phyloP scores from a whole-genome alignment of 2,113 vertebrate species.

The Coregonus clupeaformis region DNA sequence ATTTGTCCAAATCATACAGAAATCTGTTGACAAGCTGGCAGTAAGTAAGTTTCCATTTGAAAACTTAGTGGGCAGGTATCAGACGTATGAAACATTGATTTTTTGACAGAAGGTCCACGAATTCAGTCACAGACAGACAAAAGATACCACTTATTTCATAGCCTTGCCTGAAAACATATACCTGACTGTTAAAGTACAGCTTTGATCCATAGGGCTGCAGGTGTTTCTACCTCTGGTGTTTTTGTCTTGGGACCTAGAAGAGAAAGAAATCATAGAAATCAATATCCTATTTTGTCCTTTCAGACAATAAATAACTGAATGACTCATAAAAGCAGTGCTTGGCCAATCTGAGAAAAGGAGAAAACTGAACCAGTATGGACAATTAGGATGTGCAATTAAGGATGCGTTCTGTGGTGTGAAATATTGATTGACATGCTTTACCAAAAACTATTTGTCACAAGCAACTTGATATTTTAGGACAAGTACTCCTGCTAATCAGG shows the following conservation, averaged over 20 bases:
- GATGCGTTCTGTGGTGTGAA: slow-evolving; percentile 31
- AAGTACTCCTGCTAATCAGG: slow-evolving; percentile 35
- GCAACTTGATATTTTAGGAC: slow-evolving; percentile 58
- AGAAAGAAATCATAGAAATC: slow-evolving; percentile 38
- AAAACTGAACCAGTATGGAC: slow-evolving; percentile 3
- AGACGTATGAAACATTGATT: too few relatives aligned
- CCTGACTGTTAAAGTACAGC: too few relatives aligned
- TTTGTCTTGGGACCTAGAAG: slow-evolving; percentile 39
- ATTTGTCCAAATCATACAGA: too few relatives aligned
- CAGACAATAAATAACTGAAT: slow-evolving; percentile 48
- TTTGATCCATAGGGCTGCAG: too few relatives aligned
- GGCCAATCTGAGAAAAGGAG: slow-evolving; percentile 4
- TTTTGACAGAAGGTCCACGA: too few relatives aligned
- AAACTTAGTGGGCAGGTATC: too few relatives aligned
- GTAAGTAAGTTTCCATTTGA: too few relatives aligned
- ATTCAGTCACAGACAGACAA: too few relatives aligned
- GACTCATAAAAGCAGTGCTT: slow-evolving; percentile 55
- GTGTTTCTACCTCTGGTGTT: slow-evolving; percentile 36
- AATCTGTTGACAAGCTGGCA: too few relatives aligned
- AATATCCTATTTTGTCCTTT: slow-evolving; percentile 40
- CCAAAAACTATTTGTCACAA: slow-evolving; percentile 35
- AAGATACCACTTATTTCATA: too few relatives aligned
- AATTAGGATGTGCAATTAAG: slow-evolving; percentile 6
- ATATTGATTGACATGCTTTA: slow-evolving; percentile 54
- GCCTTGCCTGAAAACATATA: too few relatives aligned